These are phyloP conservation scores for Salvator merianae DNA, from an alignment of 2,113 vertebrate species.

Conservation along the genomic window DNA sequence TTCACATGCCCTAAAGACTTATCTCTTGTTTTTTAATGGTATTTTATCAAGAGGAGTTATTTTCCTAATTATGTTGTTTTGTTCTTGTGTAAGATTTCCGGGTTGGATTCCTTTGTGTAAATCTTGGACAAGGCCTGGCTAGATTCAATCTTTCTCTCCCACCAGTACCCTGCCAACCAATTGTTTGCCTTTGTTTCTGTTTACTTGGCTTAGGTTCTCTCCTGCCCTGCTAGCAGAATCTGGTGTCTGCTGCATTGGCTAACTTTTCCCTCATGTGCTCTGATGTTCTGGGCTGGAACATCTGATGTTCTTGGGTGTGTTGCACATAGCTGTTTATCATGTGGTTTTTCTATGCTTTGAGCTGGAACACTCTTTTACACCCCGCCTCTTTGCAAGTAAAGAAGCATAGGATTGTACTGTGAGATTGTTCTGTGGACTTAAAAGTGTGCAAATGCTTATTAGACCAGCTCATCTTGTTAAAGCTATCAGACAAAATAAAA, in stretches of 20 bases:
- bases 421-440: neutral
- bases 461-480: neutral
- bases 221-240: conserved; percentile 18
- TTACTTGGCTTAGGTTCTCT: conserved; percentile 18
- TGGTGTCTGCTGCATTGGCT: conserved; percentile 29
- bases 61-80: conserved; percentile 33
- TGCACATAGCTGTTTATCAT: neutral
- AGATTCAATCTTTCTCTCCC: neutral
- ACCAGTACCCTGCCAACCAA: neutral
- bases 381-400: too few relatives aligned
- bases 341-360: neutral
- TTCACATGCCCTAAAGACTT: neutral
- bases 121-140: conserved; percentile 11
- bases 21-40: conserved; percentile 1
- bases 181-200: conserved; percentile 23
- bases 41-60: neutral
- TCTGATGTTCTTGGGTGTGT: neutral
- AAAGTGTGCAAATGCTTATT: neutral
- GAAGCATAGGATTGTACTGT: neutral
- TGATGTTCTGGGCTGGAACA: conserved; percentile 3
- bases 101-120: conserved; percentile 32
- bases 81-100: conserved; percentile 17
- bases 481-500: neutral
- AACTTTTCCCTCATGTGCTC: conserved; percentile 29
- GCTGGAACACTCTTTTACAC: neutral